These are phyloP conservation scores for Dendrolimus kikuchii DNA, from an alignment of 1,140 invertebrate species.

Conservation along the genomic window DNA sequence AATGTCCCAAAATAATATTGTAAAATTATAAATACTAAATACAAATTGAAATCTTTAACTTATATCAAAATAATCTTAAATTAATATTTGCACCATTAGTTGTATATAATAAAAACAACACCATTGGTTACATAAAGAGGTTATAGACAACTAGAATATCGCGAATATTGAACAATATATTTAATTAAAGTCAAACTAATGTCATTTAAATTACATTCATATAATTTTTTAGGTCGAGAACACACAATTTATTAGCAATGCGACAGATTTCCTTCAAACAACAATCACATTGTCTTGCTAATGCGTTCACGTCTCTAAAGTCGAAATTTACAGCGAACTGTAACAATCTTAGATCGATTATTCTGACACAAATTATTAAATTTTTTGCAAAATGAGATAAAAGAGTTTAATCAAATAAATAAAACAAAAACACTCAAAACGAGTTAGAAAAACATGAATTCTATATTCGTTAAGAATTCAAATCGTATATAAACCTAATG, in stretches of 20 bases:
- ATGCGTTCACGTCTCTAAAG: too few relatives aligned
- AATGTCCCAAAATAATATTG: conserved; percentile 5
- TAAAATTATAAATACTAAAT: conserved; percentile 9
- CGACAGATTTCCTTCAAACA: too few relatives aligned
- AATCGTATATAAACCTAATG: too few relatives aligned
- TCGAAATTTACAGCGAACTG: too few relatives aligned
- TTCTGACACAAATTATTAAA: too few relatives aligned
- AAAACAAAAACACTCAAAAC: too few relatives aligned
- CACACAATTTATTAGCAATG: conserved; percentile 1
- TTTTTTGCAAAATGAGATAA: too few relatives aligned
- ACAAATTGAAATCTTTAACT: conserved; percentile 16
- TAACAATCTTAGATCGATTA: too few relatives aligned
- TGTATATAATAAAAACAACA: conserved; percentile 18
- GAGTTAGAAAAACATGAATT: too few relatives aligned
- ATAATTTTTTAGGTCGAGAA: conserved; percentile 6
- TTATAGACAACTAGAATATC: conserved; percentile 4
- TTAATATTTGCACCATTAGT: conserved; percentile 42
- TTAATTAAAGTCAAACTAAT: background rate
- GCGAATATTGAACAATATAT: conserved; percentile 14
- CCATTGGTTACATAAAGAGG: conserved; percentile 2
- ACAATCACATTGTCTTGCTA: too few relatives aligned
- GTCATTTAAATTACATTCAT: conserved; percentile 8
- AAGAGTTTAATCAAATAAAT: too few relatives aligned
- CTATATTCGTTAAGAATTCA: too few relatives aligned
- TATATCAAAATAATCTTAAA: conserved; percentile 9